Evolutionary conservation across 2,113 vertebrate genomes (phyloP), one percentile per base, ranked within the genome.

Genomic region (Odontesthes bonariensis): DNA sequence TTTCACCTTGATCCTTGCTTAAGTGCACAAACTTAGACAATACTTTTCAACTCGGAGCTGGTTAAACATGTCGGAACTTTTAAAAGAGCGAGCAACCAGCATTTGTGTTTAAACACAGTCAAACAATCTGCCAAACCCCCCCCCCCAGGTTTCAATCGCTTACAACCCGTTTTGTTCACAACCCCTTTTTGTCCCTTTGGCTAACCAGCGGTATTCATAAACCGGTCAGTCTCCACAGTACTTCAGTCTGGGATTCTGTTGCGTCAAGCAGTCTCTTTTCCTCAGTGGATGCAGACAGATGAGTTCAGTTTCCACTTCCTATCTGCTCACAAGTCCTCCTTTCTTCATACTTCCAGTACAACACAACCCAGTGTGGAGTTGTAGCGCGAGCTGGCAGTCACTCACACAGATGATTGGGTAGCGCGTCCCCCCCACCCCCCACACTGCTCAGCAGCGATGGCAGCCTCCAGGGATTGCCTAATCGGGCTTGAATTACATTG

Each of bases 401-500:
- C 31, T 56, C 73, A 56, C 56, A 49, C 38, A 40, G 54, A 56
- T 23, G 67, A 78, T 70, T 38, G 71, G 57, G 38, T 73, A 47
- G 65, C 67, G 31, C 69, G 47, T 81, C 32, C 19, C 23, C 52
- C 54, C 47, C 68, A 27, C 73, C 32, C n/a, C 10, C 49, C 42
- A 60, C 68, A 52, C 85, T 81, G 81, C 69, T 76, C 80, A 51
- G 79, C 80, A 66, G 77, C 47, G 68, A 69, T 11, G n/a, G 63
- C 69, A 83, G 74, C 71, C 71, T 79, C 1, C 3, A 40, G 40
- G 58, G 66, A 59, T 73, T 47, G 57, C 55, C 62, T 56, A n/a
- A 62, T 73, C 68, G 58, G 73, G 55, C 53, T 82, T 75, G 31
- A 83, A 68, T 83, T 81, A 82, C 23, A 71, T 75, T 53, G 53